Percentiles rank a stretch among this genome's conserved stretches.
phyloP scores from a whole-genome alignment of 2,113 vertebrate species.

The Pomatostomus ruficeps region DNA sequence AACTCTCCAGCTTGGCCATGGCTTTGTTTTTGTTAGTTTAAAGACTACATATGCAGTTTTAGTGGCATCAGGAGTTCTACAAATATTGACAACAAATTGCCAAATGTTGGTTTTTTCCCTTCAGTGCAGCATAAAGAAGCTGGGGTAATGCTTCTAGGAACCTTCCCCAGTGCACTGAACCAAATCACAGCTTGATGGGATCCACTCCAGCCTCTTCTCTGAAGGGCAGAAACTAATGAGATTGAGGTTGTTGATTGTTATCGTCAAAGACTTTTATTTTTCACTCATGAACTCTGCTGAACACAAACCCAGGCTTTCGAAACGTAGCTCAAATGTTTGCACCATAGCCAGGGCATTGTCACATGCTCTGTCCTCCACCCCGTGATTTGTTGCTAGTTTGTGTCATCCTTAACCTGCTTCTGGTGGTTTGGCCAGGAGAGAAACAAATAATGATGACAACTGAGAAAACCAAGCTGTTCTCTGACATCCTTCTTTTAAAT shows the following conservation, averaged over 20 bases:
- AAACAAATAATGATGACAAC: slow-evolving; percentile 30
- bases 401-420: slow-evolving; percentile 16
- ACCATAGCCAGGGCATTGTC: not conserved
- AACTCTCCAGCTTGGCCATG: slow-evolving; percentile 69
- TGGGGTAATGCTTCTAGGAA: slow-evolving; percentile 53
- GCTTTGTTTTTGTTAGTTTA: slow-evolving; percentile 71
- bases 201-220: slow-evolving; percentile 27
- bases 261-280: slow-evolving; percentile 14
- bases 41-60: slow-evolving; percentile 69
- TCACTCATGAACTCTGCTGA: not conserved
- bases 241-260: slow-evolving; percentile 17
- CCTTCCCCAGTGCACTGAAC: slow-evolving; percentile 24
- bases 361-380: slow-evolving; percentile 1
- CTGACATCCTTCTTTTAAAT: not conserved
- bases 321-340: slow-evolving; percentile 16
- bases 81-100: slow-evolving; percentile 75
- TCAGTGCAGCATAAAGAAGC: slow-evolving; percentile 23
- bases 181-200: slow-evolving; percentile 37
- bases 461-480: slow-evolving; percentile 25
- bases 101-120: slow-evolving; percentile 52
- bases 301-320: slow-evolving; percentile 32
- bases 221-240: slow-evolving; percentile 12
- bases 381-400: slow-evolving; percentile 15
- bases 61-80: slow-evolving; percentile 66
- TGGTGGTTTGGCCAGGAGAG: slow-evolving; percentile 8